Evolutionary conservation across 2,797 vertebrate species (phyloP).

Genomic region (Furcifer pardalis): DNA sequence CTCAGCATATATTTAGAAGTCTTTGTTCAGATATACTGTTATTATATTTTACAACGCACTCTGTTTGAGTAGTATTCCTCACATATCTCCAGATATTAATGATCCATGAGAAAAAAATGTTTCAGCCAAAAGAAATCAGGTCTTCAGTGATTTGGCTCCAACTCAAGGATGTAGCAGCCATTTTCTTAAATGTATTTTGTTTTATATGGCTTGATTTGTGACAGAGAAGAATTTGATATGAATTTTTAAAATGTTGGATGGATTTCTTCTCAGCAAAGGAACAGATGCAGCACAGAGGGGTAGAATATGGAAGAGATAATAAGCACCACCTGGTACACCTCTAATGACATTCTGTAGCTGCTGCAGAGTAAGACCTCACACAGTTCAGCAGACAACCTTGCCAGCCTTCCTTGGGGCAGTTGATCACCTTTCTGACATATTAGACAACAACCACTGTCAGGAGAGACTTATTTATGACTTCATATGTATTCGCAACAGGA

Average conservation of each 20-base stretch:
- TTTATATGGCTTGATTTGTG: background rate
- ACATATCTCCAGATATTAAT: background rate
- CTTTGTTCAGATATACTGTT: too few species aligned
- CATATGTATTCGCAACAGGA: constrained; percentile 18
- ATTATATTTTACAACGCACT: too few species aligned
- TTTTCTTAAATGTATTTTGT: background rate
- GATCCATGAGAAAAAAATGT: background rate
- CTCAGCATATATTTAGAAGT: too few species aligned
- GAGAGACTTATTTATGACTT: constrained; percentile 37
- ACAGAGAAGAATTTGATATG: background rate
- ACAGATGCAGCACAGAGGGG: fast-evolving
- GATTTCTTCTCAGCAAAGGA: background rate
- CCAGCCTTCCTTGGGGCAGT: background rate
- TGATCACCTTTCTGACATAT: constrained; percentile 22
- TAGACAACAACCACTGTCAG: constrained; percentile 20
- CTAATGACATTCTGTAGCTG: background rate
- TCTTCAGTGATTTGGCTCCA: background rate
- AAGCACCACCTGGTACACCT: fast-evolving
- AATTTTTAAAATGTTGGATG: background rate
- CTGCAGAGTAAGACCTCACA: background rate
- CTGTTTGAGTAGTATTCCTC: too few species aligned
- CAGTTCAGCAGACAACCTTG: constrained; percentile 2
- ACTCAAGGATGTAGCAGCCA: background rate
- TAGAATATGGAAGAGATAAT: background rate
- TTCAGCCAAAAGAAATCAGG: background rate